A percentile compares a stretch with the other conserved stretches of the same genome.
Conservation (phyloP, 2,888 invertebrate genomes). For the Philaethria dido region DNA sequence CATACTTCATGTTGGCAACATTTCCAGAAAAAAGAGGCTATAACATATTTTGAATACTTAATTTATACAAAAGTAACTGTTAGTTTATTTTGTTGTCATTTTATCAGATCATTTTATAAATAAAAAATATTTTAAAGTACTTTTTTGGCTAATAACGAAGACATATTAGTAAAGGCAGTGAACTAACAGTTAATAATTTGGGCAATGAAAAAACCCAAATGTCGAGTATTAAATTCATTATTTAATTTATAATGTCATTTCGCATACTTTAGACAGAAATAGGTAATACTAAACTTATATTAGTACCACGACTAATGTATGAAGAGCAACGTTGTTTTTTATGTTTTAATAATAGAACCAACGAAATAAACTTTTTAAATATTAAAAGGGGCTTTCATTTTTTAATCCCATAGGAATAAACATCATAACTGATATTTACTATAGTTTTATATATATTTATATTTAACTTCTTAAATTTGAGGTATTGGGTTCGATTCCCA, state of each 20-base stretch:
- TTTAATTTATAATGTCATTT: conserved; percentile 18
- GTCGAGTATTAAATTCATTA: conserved; percentile 1
- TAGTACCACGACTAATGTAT: conserved; percentile 26
- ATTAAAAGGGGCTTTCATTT: conserved; percentile 10
- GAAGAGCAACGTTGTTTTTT: conserved; percentile 42
- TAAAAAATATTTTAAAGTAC: neutral
- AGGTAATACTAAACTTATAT: conserved; percentile 18
- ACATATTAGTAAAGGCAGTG: neutral
- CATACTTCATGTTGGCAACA: neutral
- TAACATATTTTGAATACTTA: conserved; percentile 9
- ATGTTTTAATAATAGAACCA: conserved; percentile 35
- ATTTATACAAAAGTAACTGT: conserved; percentile 4
- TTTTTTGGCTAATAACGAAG: neutral
- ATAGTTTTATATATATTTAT: no score
- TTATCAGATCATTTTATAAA: conserved; percentile 4
- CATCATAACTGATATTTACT: neutral
- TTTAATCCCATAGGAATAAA: neutral
- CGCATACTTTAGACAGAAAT: neutral
- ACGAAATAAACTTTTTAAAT: conserved; percentile 26
- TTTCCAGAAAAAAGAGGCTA: conserved; percentile 11
- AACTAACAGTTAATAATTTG: neutral
- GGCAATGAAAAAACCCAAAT: neutral
- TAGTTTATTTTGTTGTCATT: neutral
- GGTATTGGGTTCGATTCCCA: no score
- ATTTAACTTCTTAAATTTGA: no score